Conservation (phyloP, 2,797 vertebrate species). For the Danio tinwini region DNA sequence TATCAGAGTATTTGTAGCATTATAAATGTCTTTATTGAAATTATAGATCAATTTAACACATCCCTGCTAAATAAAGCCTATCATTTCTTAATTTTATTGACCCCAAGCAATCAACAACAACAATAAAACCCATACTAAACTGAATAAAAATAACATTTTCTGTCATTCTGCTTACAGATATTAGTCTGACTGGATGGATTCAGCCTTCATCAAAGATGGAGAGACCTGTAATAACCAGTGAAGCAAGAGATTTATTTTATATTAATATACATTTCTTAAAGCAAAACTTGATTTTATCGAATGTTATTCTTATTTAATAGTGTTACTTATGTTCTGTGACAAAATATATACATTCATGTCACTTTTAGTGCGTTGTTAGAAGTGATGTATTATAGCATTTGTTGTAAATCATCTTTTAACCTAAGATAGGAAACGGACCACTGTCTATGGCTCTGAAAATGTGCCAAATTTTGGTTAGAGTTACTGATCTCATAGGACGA, state of each 20-base stretch:
- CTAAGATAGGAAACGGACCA: slow-evolving; percentile 43
- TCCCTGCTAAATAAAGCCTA: background rate
- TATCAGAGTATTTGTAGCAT: background rate
- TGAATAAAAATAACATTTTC: background rate
- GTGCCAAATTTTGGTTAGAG: slow-evolving; percentile 55
- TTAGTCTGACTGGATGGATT: slow-evolving; percentile 67
- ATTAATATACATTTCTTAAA: slow-evolving; percentile 78
- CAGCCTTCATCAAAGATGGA: slow-evolving; percentile 61
- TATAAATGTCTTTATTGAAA: background rate
- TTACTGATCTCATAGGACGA: slow-evolving; percentile 22
- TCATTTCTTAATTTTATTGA: slow-evolving; percentile 23
- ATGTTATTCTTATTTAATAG: slow-evolving; percentile 75
- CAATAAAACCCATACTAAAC: background rate
- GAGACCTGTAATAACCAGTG: slow-evolving; percentile 64
- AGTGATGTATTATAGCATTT: slow-evolving; percentile 46
- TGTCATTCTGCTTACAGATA: slow-evolving; percentile 71
- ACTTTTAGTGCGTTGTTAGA: slow-evolving; percentile 51
- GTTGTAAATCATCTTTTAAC: slow-evolving; percentile 55
- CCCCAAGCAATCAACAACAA: background rate
- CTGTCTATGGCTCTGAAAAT: slow-evolving; percentile 25
- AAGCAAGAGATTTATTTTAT: slow-evolving; percentile 78
- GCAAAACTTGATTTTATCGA: slow-evolving; percentile 78
- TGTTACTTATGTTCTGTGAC: slow-evolving; percentile 60
- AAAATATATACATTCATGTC: slow-evolving; percentile 60
- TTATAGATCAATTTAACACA: background rate